Percentiles rank a stretch among this genome's conserved stretches.
Conservation (phyloP, 2,797 vertebrate species). For the Galaxias olidus region DNA sequence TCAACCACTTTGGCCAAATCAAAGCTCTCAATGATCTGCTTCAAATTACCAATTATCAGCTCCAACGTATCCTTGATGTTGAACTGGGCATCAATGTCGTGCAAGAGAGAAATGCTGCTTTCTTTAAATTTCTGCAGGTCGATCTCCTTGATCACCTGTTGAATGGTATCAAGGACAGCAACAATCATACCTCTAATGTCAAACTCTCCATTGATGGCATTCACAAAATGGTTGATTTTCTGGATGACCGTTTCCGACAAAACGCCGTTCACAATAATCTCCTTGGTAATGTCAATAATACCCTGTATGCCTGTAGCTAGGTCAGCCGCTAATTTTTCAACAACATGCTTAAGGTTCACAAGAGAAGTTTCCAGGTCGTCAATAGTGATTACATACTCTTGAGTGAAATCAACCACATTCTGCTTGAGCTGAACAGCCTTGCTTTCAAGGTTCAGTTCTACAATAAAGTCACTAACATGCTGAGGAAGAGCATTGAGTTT, state of each 20-base stretch:
- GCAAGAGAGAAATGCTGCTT: constrained; percentile 73
- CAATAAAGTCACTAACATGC: constrained; percentile 73
- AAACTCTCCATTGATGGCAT: constrained; percentile 76
- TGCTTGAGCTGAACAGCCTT: constrained; percentile 73
- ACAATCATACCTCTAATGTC: constrained; percentile 70
- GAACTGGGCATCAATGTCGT: constrained; percentile 75
- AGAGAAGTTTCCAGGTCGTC: constrained; percentile 79
- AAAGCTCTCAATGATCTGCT: constrained; percentile 66
- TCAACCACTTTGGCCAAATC: constrained; percentile 63
- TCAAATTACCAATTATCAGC: constrained; percentile 64
- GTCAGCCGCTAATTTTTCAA: constrained; percentile 59
- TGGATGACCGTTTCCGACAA: constrained; percentile 74
- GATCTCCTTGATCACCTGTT: constrained; percentile 63
- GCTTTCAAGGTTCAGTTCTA: constrained; percentile 75
- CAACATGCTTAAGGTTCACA: constrained; percentile 53
- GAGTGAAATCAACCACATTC: constrained; percentile 71
- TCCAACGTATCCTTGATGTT: constrained; percentile 69
- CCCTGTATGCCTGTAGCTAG: constrained; percentile 63
- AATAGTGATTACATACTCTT: constrained; percentile 75
- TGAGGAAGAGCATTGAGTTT: constrained; percentile 77
- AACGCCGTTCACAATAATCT: constrained; percentile 65
- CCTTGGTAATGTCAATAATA: constrained; percentile 70
- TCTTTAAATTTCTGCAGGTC: constrained; percentile 74
- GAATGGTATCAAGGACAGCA: constrained; percentile 70
- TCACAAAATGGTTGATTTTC: constrained; percentile 73